Percentiles rank a stretch among this genome's conserved stretches.
phyloP scores from a whole-genome alignment of 2,113 vertebrate species.

The Oreochromis tanganicae region DNA sequence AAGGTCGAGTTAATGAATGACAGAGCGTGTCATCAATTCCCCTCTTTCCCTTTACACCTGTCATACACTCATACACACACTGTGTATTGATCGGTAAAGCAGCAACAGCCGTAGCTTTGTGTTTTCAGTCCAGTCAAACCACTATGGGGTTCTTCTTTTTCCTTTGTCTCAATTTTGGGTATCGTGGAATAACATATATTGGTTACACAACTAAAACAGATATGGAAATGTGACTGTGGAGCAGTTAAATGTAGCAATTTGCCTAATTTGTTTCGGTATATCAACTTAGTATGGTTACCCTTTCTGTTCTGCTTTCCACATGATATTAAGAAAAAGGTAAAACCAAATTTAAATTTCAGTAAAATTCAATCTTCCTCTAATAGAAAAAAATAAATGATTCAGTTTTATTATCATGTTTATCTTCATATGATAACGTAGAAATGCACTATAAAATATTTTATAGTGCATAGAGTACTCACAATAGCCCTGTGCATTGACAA shows the following conservation, averaged over 20 bases:
- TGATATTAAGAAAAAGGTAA: neutral
- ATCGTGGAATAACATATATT: neutral
- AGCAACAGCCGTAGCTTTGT: neutral
- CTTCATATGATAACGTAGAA: neutral
- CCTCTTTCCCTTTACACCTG: constrained; percentile 20
- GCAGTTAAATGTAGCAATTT: neutral
- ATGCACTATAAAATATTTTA: neutral
- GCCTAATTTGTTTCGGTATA: neutral
- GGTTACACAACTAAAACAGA: neutral
- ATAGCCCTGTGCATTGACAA: neutral
- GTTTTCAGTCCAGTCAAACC: neutral
- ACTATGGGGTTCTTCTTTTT: neutral
- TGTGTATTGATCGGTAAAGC: constrained; percentile 4
- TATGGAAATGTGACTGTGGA: neutral
- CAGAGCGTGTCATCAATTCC: constrained; percentile 32
- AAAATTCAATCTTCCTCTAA: neutral
- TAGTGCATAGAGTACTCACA: neutral
- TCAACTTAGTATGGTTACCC: neutral
- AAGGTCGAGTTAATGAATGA: constrained; percentile 36
- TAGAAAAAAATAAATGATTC: neutral
- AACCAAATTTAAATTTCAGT: neutral
- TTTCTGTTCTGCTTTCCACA: neutral
- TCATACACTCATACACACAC: neutral
- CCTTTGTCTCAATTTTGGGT: neutral
- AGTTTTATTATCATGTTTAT: neutral